Evolutionary conservation across 2,888 invertebrate genomes (phyloP).

Genomic region (Tachina grossa): DNA sequence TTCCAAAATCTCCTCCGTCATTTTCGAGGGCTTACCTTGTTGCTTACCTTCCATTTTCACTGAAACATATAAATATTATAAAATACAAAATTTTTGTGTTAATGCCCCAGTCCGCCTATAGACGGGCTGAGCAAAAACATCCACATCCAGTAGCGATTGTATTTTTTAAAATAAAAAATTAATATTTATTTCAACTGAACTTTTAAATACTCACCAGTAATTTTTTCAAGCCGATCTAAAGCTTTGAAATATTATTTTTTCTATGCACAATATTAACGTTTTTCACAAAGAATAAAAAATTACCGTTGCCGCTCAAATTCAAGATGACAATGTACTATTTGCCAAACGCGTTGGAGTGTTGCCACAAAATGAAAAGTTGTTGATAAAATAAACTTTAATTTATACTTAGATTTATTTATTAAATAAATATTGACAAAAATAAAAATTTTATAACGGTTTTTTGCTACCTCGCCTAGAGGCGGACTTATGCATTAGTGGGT

Average conservation of each 20-base stretch:
- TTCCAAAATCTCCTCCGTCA: neutral
- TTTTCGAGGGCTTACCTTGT: neutral
- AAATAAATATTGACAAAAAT: no score
- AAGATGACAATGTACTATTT: neutral
- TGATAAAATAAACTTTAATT: neutral
- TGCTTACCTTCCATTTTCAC: conserved; percentile 1
- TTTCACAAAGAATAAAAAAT: neutral
- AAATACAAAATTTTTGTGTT: neutral
- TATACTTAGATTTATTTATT: neutral
- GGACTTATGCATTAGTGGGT: no score
- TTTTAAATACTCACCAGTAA: neutral
- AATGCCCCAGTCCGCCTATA: neutral
- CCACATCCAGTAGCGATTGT: neutral
- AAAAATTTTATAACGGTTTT: no score
- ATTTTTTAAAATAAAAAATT: neutral
- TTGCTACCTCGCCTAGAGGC: no score
- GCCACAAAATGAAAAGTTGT: neutral
- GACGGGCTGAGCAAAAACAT: neutral
- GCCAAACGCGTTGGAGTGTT: neutral
- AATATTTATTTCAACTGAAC: neutral
- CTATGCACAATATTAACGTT: neutral
- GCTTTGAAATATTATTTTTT: neutral
- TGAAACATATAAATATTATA: neutral
- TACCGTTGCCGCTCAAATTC: neutral
- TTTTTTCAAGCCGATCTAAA: neutral